Percentiles rank a stretch among this genome's conserved stretches.
phyloP scores from a whole-genome alignment of 2,888 invertebrate species.

The Cephonodes hylas region DNA sequence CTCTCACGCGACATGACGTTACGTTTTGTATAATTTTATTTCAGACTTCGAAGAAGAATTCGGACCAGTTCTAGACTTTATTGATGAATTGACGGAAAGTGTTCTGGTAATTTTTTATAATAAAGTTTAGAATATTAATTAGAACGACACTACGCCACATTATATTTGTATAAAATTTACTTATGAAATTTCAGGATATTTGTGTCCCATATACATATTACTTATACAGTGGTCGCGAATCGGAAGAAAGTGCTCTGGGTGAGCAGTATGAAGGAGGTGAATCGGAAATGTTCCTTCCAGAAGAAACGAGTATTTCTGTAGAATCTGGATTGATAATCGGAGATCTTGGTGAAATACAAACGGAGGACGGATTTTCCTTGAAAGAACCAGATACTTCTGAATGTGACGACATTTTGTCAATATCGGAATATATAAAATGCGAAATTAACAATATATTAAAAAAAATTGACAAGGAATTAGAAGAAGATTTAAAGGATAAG shows the following conservation, averaged over 20 bases:
- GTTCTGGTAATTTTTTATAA: slow-evolving; percentile 55
- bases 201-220: slow-evolving; percentile 23
- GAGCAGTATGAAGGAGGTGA: not conserved
- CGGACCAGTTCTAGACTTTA: slow-evolving; percentile 60
- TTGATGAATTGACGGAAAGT: slow-evolving; percentile 55
- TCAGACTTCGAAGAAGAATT: slow-evolving; percentile 67
- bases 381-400: not conserved
- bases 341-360: not conserved
- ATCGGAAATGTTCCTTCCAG: not conserved
- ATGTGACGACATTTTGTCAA: not conserved
- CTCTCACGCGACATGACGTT: too few species aligned
- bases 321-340: not conserved
- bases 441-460: slow-evolving; percentile 28
- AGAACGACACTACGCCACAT: not conserved
- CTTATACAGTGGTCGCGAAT: not conserved
- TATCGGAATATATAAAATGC: slow-evolving; percentile 22
- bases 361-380: not conserved
- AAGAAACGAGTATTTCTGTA: not conserved
- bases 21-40: slow-evolving; percentile 24
- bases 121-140: too few species aligned
- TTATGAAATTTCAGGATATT: slow-evolving; percentile 26
- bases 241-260: not conserved
- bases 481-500: slow-evolving; percentile 7
- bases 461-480: slow-evolving; percentile 3
- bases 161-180: not conserved